Conservation (phyloP, 2,797 vertebrate genomes). For the Notolepis coatsorum region DNA sequence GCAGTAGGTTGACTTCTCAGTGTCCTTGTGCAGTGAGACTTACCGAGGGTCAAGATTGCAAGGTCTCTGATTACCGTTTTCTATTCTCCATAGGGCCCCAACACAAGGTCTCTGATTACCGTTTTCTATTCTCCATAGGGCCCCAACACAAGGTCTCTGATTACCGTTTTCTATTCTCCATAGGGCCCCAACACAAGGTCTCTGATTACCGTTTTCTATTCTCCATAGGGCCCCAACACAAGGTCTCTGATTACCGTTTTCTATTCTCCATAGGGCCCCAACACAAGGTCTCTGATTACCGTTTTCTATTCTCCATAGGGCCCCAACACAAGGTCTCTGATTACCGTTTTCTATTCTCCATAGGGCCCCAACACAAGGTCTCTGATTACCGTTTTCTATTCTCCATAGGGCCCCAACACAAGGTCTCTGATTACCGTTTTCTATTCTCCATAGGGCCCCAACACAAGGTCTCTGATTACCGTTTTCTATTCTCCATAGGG, state of each 20-base stretch:
- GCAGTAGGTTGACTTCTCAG: neutral
- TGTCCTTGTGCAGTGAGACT: neutral
- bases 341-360: conserved; percentile 5
- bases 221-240: neutral
- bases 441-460: neutral
- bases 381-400: neutral
- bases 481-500: neutral
- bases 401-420: neutral
- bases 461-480: neutral
- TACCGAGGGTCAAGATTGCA: neutral
- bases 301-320: neutral
- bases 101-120: neutral
- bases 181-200: neutral
- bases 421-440: neutral
- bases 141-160: neutral
- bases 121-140: neutral
- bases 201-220: neutral
- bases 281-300: neutral
- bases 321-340: neutral
- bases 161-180: conserved; percentile 5
- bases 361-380: neutral
- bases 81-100: neutral
- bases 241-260: neutral
- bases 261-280: neutral
- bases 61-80: neutral